Evolutionary conservation across 2,888 invertebrate species (phyloP), one percentile per base, ranked within the genome.

Genomic region (Xestobium rufovillosum): DNA sequence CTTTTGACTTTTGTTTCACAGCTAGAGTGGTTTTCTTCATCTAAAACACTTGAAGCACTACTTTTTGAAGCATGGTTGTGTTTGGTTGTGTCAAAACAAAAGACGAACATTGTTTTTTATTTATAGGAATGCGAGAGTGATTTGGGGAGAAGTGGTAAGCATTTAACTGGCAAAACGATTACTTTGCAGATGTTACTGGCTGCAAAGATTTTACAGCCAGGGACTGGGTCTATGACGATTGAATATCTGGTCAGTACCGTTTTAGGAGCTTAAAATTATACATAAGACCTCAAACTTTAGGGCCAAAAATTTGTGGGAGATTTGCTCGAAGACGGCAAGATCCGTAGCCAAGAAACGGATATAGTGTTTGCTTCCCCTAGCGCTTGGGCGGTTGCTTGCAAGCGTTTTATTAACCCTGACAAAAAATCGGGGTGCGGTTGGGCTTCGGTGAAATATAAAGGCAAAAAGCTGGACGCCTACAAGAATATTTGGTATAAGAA

Each of bases 401-500:
- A 91, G 60, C 75, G 87, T 47, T 84, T 89, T 38, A 86, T 91
- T 33, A 90, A 91, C 65, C 90, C 91, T 0, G 85, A 86, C 44
- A 90, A 90, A 63, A 85, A 89, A 55, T 89, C 89, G 25, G 90
- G 90, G 1, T 91, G 90, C 68, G 91, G 91, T 2, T 91, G 92
- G 91, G 89, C 89, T 2, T 88, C 89, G 2, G 89, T 89, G 19
- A 83, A 86, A 56, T 91, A 90, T 56, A 81, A 78, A 59, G 89
- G 88, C 1, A 83, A 83, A 56, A 90, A 90, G 63, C 65, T 92
- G 55, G 91, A 91, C 61, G 81, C 84, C 3, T 90, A 87, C 57
- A 91, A 91, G 66, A 84, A 85, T 45, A 76, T 81, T 37, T 91
- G 88, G 77, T 77, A 87, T 49, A 75, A 83, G 37, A 85, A 79